Evolutionary conservation across 1,140 invertebrate species (phyloP).

Genomic region (Aphelinus atriplicis): DNA sequence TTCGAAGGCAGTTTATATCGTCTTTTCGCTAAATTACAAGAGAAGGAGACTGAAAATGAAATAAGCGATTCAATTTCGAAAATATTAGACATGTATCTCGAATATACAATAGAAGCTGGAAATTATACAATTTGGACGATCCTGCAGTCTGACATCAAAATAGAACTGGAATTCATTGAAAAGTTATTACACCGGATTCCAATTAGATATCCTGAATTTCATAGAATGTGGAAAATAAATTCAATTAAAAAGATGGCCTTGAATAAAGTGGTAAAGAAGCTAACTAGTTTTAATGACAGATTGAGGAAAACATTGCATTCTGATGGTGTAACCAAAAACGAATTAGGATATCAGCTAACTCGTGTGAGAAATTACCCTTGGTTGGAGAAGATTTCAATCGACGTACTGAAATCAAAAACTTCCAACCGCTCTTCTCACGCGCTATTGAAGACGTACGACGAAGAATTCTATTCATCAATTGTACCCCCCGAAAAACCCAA

Average conservation of each 20-base stretch:
- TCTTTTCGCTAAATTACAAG: neutral
- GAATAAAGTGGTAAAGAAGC: too few species aligned
- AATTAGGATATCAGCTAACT: neutral
- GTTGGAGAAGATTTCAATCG: neutral
- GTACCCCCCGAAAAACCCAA: neutral
- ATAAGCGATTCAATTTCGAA: neutral
- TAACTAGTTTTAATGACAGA: too few species aligned
- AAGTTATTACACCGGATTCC: neutral
- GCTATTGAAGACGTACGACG: neutral
- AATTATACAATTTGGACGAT: neutral
- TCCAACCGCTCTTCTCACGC: too few species aligned
- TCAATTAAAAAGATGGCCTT: too few species aligned
- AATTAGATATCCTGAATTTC: neutral
- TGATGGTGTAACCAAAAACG: too few species aligned
- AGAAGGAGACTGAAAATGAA: neutral
- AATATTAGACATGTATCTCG: neutral
- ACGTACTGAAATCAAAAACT: neutral
- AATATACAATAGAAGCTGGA: constrained; percentile 1
- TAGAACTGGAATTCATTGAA: neutral
- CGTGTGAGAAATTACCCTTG: neutral
- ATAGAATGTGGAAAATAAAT: neutral
- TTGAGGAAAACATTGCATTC: too few species aligned
- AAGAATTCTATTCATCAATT: neutral
- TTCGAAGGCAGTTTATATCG: neutral
- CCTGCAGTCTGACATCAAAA: neutral